Conservation (phyloP, 37 sponge, comb jelly and placozoan genomes). For the Theonella swinhoei region DNA sequence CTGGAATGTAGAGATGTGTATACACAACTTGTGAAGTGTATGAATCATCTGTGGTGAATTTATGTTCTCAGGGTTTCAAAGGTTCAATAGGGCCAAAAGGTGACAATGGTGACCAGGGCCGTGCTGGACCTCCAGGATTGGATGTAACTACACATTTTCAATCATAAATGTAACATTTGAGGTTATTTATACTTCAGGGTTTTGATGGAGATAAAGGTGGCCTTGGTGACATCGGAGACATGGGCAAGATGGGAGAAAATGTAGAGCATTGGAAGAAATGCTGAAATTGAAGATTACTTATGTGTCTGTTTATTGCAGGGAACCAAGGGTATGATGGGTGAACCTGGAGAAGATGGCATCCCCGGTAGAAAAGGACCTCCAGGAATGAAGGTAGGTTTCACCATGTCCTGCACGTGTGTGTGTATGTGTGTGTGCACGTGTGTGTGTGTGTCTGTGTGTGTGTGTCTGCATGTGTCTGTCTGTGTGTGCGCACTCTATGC, state of each 20-base stretch:
- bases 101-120: neutral
- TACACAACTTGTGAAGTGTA: too few species aligned
- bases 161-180: too few species aligned
- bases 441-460: neutral
- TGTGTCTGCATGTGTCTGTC: too few species aligned
- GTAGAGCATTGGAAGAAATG: too few species aligned
- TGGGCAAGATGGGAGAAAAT: neutral
- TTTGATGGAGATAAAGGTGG: neutral
- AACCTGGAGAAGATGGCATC: neutral
- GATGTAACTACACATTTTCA: too few species aligned
- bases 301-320: too few species aligned
- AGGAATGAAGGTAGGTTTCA: neutral
- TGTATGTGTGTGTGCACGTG: neutral
- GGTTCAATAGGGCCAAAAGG: neutral
- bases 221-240: neutral
- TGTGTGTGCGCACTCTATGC: too few species aligned
- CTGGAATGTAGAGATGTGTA: too few species aligned
- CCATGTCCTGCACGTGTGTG: too few species aligned
- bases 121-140: neutral
- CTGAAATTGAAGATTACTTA: too few species aligned
- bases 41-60: too few species aligned
- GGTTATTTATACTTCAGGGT: neutral
- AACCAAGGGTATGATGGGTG: neutral
- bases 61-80: neutral
- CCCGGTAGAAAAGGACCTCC: neutral